phyloP scores from a whole-genome alignment of 2,113 vertebrate species.

The Thomomys bottae region DNA sequence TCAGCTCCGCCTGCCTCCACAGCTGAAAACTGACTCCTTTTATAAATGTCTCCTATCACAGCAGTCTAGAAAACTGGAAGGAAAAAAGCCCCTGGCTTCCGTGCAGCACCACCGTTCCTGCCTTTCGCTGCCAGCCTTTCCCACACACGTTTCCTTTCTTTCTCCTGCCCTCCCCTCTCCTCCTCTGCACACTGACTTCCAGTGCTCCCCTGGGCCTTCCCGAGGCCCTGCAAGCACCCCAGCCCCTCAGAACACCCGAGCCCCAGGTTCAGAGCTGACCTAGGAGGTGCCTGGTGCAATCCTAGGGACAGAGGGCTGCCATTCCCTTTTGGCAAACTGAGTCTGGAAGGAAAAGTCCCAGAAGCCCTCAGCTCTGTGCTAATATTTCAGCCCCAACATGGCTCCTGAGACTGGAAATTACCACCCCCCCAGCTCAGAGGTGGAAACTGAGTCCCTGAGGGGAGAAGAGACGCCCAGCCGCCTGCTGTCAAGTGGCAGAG shows the following conservation, averaged over 20 bases:
- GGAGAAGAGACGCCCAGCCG: neutral
- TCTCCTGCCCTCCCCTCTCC: too few relatives aligned
- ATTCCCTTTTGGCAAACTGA: neutral
- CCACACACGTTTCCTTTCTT: neutral
- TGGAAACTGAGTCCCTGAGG: neutral
- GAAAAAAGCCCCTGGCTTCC: neutral
- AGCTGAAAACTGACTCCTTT: neutral
- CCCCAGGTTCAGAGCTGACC: neutral
- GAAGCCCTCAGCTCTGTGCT: too few relatives aligned
- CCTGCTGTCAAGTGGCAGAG: neutral
- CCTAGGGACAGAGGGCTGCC: neutral
- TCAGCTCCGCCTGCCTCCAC: neutral
- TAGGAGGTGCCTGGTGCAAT: neutral
- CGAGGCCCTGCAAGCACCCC: neutral
- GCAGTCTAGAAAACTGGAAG: neutral
- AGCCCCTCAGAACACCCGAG: too few relatives aligned
- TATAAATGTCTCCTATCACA: neutral
- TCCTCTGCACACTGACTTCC: too few relatives aligned
- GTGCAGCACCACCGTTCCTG: neutral
- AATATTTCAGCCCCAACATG: neutral
- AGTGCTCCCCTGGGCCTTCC: too few relatives aligned
- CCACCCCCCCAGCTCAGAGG: neutral
- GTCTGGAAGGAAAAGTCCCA: neutral
- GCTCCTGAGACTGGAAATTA: neutral
- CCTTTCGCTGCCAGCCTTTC: neutral